phyloP scores from a whole-genome alignment of 2,113 vertebrate genomes.

The Silurus meridionalis region DNA sequence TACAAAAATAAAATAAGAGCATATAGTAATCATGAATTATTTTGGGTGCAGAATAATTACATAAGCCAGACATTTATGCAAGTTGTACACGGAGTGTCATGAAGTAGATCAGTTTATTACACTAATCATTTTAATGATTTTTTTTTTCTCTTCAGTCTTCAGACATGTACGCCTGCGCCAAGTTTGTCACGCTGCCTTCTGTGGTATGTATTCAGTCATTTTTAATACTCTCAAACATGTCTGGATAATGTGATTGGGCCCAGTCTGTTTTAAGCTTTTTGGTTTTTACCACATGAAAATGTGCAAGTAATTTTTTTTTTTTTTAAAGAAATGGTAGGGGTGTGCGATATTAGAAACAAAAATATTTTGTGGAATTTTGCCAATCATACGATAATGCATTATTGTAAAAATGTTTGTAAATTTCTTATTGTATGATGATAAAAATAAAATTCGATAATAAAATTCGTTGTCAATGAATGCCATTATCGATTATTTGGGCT shows the following conservation, averaged over 20 bases:
- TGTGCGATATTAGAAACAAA: too few species aligned
- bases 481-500: too few species aligned
- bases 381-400: too few species aligned
- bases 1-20: background rate
- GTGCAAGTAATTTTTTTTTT: background rate
- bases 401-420: too few species aligned
- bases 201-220: constrained; percentile 66
- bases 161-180: constrained; percentile 78
- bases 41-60: background rate
- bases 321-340: too few species aligned
- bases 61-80: background rate
- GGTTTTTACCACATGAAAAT: background rate
- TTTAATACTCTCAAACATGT: background rate
- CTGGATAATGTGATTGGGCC: background rate
- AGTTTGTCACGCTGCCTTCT: constrained; percentile 74
- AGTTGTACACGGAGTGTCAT: background rate
- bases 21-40: background rate
- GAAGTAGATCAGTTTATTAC: background rate
- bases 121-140: background rate
- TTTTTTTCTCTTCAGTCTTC: constrained; percentile 59
- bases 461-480: too few species aligned
- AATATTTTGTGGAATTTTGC: too few species aligned
- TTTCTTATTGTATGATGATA: too few species aligned
- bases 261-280: background rate
- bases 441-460: too few species aligned